These are phyloP conservation scores for Ypsolopha scabrella DNA, from an alignment of 2,888 invertebrate genomes.

Conservation along the genomic window DNA sequence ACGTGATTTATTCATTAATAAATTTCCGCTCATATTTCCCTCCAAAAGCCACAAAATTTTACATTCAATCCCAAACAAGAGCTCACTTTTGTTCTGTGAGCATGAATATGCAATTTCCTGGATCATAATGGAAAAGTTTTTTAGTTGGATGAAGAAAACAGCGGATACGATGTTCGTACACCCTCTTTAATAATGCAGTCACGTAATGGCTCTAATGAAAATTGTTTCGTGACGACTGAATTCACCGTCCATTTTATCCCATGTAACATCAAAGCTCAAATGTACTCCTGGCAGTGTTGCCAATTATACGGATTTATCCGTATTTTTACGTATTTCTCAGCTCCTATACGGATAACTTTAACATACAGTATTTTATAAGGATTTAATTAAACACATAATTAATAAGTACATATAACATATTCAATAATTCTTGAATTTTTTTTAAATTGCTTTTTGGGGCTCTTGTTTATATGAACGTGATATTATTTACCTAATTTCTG, in stretches of 20 bases:
- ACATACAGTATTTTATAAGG: too few relatives aligned
- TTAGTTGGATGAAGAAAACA: constrained; percentile 28
- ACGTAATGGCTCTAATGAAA: constrained; percentile 60
- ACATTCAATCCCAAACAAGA: constrained; percentile 1
- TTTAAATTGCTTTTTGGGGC: too few relatives aligned
- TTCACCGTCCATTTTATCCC: constrained; percentile 33
- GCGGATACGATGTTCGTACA: constrained; percentile 14
- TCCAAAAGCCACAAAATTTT: background rate
- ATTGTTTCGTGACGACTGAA: constrained; percentile 56
- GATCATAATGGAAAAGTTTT: constrained; percentile 37
- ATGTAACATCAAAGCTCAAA: background rate
- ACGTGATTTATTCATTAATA: background rate
- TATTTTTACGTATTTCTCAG: too few relatives aligned
- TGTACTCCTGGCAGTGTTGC: too few relatives aligned
- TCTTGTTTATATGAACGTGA: too few relatives aligned
- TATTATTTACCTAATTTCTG: too few relatives aligned
- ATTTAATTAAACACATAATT: too few relatives aligned
- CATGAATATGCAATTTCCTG: constrained; percentile 35
- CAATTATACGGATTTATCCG: too few relatives aligned
- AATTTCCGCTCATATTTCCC: background rate
- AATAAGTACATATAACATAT: too few relatives aligned
- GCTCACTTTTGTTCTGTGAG: constrained; percentile 9
- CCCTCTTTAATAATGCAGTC: constrained; percentile 50
- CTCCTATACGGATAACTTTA: too few relatives aligned
- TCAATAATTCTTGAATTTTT: too few relatives aligned